Evolutionary conservation across 1,140 invertebrate species (phyloP), one percentile per base, ranked within the genome.

Genomic region (Drosophila ogumai): DNA sequence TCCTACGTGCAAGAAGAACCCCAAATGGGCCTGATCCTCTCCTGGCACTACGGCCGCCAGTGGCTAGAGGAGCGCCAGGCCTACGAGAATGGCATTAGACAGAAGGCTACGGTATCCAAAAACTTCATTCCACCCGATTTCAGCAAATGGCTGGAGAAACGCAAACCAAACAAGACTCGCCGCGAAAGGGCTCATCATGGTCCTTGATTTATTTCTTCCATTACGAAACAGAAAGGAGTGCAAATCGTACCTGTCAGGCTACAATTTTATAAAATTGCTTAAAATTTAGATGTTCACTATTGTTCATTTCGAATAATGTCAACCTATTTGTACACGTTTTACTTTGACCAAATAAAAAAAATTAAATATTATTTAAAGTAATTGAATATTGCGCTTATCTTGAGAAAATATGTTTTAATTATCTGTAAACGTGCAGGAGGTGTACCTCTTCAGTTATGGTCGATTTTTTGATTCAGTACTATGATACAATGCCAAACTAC

Each of bases 41-140:
- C 66, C n/a, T 72, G 68, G 68, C 68, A 72, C 52, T 72, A 72
- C 6, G 68, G 68, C 6, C 66, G 66, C 4, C 66, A 72, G 34
- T 72, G 68, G 68, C 28, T 72, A 19, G 52, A 71, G 13, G 68
- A 72, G 61, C 44, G 61, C 3, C n/a, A 25, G 3, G 9, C 4
- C 7, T 28, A 58, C n/a, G 9, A 34, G 43, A 58, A 28, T 13
- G 4, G 10, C n/a, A 58, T 44, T 0, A 43, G 3, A 7, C 8
- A 19, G 8, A 47, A 6, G 7, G 10, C 10, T 3, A 40, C 3
- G 4, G 12, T 7, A 36, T 1, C 4, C 0, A 8, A 2, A 1
- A 67, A 41, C 1, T 71, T 72, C 0, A 58, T 58, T 34, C 22
- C 25, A 6, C 66, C 68, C 4, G 17, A 41, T 44, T 36, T 25